These are phyloP conservation scores for Calcarius lapponicus DNA, from an alignment of 2,797 vertebrate genomes.

Conservation along the genomic window DNA sequence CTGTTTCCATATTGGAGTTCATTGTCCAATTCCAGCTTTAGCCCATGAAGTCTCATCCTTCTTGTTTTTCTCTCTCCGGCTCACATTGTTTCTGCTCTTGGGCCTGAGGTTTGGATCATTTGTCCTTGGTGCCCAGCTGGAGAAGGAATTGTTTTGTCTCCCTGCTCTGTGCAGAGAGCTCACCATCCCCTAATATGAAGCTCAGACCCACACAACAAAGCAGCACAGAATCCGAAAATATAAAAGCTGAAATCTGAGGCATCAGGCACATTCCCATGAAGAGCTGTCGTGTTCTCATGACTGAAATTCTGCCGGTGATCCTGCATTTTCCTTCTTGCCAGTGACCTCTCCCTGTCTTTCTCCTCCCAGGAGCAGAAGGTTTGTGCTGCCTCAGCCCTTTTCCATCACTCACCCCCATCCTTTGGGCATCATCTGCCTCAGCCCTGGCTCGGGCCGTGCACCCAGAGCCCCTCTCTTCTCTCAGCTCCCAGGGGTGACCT, in stretches of 20 bases:
- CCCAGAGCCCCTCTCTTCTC: not conserved
- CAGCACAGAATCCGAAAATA: not conserved
- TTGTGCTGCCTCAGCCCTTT: not conserved
- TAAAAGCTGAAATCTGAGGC: not conserved
- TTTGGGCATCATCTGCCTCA: not conserved
- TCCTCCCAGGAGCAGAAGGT: not conserved
- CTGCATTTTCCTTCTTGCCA: not conserved
- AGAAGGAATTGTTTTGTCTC: not conserved
- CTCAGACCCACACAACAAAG: not conserved
- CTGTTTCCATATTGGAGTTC: fast-evolving
- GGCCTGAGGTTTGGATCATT: not conserved
- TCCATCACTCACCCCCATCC: not conserved
- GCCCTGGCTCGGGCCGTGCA: not conserved
- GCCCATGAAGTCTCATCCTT: fast-evolving
- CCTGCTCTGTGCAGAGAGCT: not conserved
- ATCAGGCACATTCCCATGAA: not conserved
- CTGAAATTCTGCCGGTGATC: not conserved
- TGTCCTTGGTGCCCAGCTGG: not conserved
- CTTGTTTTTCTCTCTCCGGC: not conserved
- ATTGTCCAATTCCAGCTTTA: not conserved
- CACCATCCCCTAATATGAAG: not conserved
- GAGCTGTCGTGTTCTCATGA: not conserved
- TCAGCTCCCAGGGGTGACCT: not conserved
- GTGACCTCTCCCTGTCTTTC: not conserved
- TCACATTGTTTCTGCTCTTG: fast-evolving